Base-by-base conservation (phyloP, 2,888 invertebrate genomes). In the Tethea ocularis region DNA sequence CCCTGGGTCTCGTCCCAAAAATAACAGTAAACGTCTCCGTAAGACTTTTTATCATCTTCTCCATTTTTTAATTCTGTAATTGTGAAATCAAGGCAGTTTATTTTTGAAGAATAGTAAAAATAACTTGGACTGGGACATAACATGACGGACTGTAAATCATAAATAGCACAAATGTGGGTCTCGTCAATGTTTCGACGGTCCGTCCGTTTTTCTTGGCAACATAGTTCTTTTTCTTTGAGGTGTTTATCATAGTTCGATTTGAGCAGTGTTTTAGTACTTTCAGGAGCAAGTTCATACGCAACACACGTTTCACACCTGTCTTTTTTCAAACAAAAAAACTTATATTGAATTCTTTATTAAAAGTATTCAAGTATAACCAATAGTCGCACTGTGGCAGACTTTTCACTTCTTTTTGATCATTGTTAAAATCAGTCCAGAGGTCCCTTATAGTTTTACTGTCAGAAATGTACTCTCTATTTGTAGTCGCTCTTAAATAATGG, bases 121-220 rank as follows among this genome's bases (percentile, higher is more conserved):
- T 55, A 60, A 11, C 56, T 22, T 38, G 60, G 54, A 56, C 24
- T 64, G 7, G 71, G 67, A 38, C 61, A 61, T 54, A 52, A 57
- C 63, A 69, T 62, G 8, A 71, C 69, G 52, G 73, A 60, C 51
- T 73, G 71, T 22, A 73, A 60, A 60, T 71, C 71, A 59, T 60
- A 74, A 17, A 67, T 59, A 13, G 64, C 62, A 23, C 58, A 60
- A 55, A 67, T 64, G 56, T 61, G 53, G 17, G 61, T 66, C 20
- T 63, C 65, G 24, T 64, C 56, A 29, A 71, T 57, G 38, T 63
- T 66, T 51, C 53, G 36, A 52, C 68, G 63, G 51, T 74, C 71
- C 26, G n/a, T 29, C 13, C 41, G 53, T 62, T 74, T 72, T 62
- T 71, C 69, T 59, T 61, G 24, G 7, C 72, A 58, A 60, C 57